Conservation (phyloP, 2,113 vertebrate species). For the human region GRCh38 chr9:130354501-130355000, state of each 20-base stretch:
- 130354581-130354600: neutral
- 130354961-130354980: slow-evolving; percentile 48
- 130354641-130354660: rapidly evolving
- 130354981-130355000: slow-evolving; percentile 81
- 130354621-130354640: neutral
- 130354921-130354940: neutral
- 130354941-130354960: slow-evolving; percentile 63
- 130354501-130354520: rapidly evolving
- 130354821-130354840: slow-evolving; percentile 85
- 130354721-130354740: neutral
- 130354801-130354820: slow-evolving; percentile 59
- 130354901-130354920: slow-evolving; percentile 40
- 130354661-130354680: rapidly evolving
- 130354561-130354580: neutral
- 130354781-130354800: neutral
- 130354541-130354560: no score
- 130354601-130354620: no score
- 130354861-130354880: slow-evolving; percentile 89
- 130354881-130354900: slow-evolving; percentile 84
- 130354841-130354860: slow-evolving; percentile 85
- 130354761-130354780: slow-evolving; percentile 79
- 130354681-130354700: neutral
- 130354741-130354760: neutral
- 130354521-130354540: neutral
- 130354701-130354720: neutral